Evolutionary conservation across 2,113 vertebrate species (phyloP).

Genomic region (Oncorhynchus tshawytscha): DNA sequence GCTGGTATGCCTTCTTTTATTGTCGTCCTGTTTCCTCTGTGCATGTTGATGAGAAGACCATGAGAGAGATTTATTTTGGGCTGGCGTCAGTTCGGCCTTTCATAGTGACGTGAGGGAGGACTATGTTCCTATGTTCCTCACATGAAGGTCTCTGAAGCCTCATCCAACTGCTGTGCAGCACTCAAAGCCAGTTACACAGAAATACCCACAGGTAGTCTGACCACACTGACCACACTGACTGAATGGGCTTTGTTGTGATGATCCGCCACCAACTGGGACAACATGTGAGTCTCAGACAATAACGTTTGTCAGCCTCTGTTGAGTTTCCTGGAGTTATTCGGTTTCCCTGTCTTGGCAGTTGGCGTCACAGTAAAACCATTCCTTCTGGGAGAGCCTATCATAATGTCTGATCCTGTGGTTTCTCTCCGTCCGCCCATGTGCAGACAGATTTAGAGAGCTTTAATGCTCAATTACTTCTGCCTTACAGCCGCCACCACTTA

Average conservation of each 20-base stretch:
- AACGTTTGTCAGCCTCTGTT: neutral
- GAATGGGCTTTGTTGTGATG: neutral
- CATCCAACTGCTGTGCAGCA: neutral
- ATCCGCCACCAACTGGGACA: neutral
- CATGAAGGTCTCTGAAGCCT: neutral
- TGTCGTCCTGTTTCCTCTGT: constrained; percentile 13
- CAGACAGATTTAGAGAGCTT: constrained; percentile 37
- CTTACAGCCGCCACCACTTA: constrained; percentile 15
- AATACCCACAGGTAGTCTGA: constrained; percentile 7
- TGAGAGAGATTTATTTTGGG: constrained; percentile 27
- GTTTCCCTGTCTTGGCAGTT: neutral
- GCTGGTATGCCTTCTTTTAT: constrained; percentile 36
- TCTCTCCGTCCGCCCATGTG: constrained; percentile 4
- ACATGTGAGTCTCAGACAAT: neutral
- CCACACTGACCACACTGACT: neutral
- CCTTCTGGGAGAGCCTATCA: neutral
- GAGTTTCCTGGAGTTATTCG: neutral
- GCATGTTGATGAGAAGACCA: constrained; percentile 21
- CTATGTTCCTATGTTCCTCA: constrained; percentile 9
- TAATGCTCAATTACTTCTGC: constrained; percentile 25
- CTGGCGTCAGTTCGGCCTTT: constrained; percentile 18
- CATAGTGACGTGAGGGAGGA: constrained; percentile 18
- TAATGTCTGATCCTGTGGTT: constrained; percentile 10
- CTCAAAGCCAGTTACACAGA: constrained; percentile 3
- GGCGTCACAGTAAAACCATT: neutral